Conservation (phyloP, 2,113 vertebrate genomes). For the Typhlomys cinereus region DNA sequence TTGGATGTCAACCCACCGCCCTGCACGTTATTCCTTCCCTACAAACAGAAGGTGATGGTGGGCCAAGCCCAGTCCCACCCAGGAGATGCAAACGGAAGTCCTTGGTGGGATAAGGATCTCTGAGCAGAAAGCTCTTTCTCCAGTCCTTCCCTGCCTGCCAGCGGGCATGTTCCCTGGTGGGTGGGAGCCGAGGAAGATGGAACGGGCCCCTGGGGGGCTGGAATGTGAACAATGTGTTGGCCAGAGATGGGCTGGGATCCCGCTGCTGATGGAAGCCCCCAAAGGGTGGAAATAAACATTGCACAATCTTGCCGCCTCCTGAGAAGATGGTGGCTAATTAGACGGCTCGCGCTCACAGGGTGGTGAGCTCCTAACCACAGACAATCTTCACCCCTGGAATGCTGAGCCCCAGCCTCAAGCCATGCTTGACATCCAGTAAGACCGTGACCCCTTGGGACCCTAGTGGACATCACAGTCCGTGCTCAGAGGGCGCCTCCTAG, state of each 20-base stretch:
- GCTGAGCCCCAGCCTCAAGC: constrained; percentile 40
- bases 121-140: background rate
- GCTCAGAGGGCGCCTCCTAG: background rate
- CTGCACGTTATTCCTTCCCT: background rate
- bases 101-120: constrained; percentile 42
- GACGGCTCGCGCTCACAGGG: constrained; percentile 19
- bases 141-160: background rate
- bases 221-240: background rate
- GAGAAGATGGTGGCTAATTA: constrained; percentile 20
- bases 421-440: background rate
- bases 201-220: background rate
- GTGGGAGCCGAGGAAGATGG: background rate
- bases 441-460: background rate
- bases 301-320: constrained; percentile 13
- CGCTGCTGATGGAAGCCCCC: constrained; percentile 3
- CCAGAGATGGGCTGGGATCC: background rate
- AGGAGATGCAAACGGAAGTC: background rate
- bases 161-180: constrained; percentile 8
- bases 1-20: background rate
- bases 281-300: constrained; percentile 67
- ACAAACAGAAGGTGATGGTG: background rate
- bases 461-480: background rate
- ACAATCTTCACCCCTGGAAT: background rate
- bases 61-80: background rate
- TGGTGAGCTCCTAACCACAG: background rate